A percentile compares a stretch with the other conserved stretches of the same genome.
Evolutionary conservation across 2,113 vertebrate species (phyloP).

Genomic region (Phrynosoma platyrhinos): DNA sequence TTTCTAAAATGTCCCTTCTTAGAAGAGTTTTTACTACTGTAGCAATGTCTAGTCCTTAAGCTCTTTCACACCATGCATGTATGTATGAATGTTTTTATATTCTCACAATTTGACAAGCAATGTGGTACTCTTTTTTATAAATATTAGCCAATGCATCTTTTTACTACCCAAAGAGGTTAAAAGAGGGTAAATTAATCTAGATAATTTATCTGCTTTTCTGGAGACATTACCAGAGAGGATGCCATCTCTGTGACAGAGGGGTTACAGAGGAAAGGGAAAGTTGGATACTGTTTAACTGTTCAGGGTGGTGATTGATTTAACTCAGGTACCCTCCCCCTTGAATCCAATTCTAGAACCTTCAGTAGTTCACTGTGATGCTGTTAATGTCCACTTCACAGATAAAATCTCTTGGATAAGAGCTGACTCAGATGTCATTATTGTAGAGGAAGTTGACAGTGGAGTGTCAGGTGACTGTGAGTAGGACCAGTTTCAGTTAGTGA

Average conservation of each 20-base stretch:
- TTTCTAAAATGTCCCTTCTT: neutral
- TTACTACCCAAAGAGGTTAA: neutral
- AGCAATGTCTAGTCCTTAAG: neutral
- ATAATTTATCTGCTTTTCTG: neutral
- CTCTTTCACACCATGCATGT: neutral
- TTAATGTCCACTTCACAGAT: too few species aligned
- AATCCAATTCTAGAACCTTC: too few species aligned
- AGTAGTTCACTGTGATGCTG: too few species aligned
- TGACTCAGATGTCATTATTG: too few species aligned
- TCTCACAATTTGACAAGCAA: neutral
- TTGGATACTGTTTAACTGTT: too few species aligned
- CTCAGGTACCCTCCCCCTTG: too few species aligned
- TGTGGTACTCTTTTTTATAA: neutral
- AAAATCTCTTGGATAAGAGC: too few species aligned
- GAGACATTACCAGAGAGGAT: neutral
- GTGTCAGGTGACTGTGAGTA: too few species aligned
- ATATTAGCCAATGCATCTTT: neutral
- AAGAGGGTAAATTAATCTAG: neutral
- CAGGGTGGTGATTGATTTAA: too few species aligned
- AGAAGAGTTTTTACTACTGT: neutral
- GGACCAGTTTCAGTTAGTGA: too few species aligned
- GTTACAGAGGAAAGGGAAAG: neutral
- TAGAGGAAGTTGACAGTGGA: too few species aligned
- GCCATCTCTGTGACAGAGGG: neutral
- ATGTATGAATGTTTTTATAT: neutral